Base-by-base conservation (phyloP, 2,113 vertebrate species). In the Pachycephala philippinensis region DNA sequence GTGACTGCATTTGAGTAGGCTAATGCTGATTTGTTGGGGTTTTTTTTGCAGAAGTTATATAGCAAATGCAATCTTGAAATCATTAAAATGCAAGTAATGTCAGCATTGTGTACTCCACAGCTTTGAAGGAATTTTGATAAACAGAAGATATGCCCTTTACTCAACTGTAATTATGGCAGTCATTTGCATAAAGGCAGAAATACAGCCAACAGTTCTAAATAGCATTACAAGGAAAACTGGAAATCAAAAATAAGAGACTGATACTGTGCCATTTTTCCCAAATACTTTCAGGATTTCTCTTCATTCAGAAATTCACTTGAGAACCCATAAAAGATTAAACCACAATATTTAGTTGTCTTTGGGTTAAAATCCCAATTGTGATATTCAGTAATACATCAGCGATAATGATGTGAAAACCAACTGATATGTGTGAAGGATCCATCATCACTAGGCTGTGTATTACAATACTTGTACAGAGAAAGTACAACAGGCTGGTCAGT, bases 51-150 rank as follows among this genome's bases (percentile, higher is more conserved):
- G 18, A 66, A 61, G 13, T 49, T 57, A 33, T 64, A 49, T 23
- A 84, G 77, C 42, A 95, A 97, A 91, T 92, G 56, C 85, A 90
- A 53, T 60, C 89, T 85, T 91, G n/a, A 90, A 78, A 89, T 44
- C 74, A 81, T 86, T 94, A 95, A 96, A 96, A 97, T 96, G 75
- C 72, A 97, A 87, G 72, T n/a, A 78, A 57, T 2, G 3, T 92
- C 94, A 93, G 39, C 59, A 86, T 71, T 69, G 12, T 95, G 45
- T 85, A 78, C 22, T 82, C 85, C 8, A 5, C 50, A 47, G 37
- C 64, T 95, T 93, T 35, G 87, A 96, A 97, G 66, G 22, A 94
- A 76, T 77, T 83, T 59, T 84, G 39, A 88, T 80, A 82, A 74
- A 33, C 21, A 56, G 40, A 61, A 80, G n/a, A 77, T 47, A 59